These are phyloP conservation scores for Liposcelis brunnea DNA, from an alignment of 2,888 invertebrate genomes.

Conservation along the genomic window DNA sequence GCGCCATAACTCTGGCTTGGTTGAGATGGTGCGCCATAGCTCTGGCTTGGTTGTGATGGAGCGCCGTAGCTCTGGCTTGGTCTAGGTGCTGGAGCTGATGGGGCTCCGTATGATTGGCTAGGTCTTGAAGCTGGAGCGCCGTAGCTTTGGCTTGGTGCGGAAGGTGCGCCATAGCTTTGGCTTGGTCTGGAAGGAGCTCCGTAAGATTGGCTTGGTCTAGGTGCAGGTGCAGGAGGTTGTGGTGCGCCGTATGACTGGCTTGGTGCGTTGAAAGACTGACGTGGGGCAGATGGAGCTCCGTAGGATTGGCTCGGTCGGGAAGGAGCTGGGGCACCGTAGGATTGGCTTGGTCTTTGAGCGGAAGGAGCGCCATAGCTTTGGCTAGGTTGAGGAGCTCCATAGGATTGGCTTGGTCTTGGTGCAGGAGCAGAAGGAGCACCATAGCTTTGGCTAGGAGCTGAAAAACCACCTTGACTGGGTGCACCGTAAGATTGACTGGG, in stretches of 20 bases:
- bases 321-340: background rate
- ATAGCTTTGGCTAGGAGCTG: background rate
- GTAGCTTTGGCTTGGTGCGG: background rate
- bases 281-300: background rate
- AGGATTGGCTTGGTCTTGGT: background rate
- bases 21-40: background rate
- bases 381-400: background rate
- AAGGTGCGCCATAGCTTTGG: background rate
- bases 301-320: background rate
- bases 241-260: background rate
- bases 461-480: background rate
- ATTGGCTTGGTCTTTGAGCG: background rate
- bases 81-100: background rate
- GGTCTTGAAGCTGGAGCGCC: background rate
- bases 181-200: conserved; percentile 1
- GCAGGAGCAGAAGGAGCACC: background rate
- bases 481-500: conserved; percentile 1
- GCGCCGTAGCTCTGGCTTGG: background rate
- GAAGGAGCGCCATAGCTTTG: background rate
- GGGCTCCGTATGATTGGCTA: background rate
- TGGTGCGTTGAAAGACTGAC: background rate
- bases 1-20: background rate
- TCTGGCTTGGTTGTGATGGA: background rate
- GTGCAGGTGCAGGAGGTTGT: conserved; percentile 1
- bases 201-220: background rate